Evolutionary conservation across 2,888 invertebrate species (phyloP).

Genomic region (Nephrotoma flavescens): DNA sequence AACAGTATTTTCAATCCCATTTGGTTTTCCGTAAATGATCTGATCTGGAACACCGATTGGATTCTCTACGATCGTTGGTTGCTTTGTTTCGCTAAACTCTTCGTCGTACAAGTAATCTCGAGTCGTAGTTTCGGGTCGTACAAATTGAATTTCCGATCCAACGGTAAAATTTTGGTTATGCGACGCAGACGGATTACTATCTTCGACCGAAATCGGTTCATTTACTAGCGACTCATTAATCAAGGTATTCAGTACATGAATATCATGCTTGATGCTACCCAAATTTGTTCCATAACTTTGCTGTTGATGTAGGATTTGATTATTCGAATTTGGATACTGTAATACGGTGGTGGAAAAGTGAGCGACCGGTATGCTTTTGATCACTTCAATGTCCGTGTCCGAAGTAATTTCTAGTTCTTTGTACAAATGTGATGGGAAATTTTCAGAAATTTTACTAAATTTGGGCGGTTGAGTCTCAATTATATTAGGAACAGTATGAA

Average conservation of each 20-base stretch:
- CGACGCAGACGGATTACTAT: constrained; percentile 9
- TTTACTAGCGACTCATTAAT: background rate
- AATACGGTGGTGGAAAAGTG: constrained; percentile 36
- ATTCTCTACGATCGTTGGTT: background rate
- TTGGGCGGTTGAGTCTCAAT: constrained; percentile 4
- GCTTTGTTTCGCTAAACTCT: background rate
- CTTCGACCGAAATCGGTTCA: background rate
- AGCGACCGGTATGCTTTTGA: constrained; percentile 49
- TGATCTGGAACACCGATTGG: background rate
- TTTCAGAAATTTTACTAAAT: background rate
- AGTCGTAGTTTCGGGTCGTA: background rate
- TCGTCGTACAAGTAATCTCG: background rate
- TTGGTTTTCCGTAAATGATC: background rate
- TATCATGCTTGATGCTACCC: background rate
- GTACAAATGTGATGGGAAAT: constrained; percentile 6
- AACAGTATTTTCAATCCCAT: background rate
- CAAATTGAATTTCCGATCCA: background rate
- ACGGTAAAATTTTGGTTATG: background rate
- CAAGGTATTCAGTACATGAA: background rate
- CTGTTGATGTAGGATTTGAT: background rate
- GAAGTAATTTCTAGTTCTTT: background rate
- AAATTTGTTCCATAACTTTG: background rate
- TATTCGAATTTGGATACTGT: background rate
- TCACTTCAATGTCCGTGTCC: constrained; percentile 35
- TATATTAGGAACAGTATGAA: background rate